A percentile compares a stretch with the other conserved stretches of the same genome.
phyloP scores from a whole-genome alignment of 2,113 vertebrate species.

The Psophia crepitans region DNA sequence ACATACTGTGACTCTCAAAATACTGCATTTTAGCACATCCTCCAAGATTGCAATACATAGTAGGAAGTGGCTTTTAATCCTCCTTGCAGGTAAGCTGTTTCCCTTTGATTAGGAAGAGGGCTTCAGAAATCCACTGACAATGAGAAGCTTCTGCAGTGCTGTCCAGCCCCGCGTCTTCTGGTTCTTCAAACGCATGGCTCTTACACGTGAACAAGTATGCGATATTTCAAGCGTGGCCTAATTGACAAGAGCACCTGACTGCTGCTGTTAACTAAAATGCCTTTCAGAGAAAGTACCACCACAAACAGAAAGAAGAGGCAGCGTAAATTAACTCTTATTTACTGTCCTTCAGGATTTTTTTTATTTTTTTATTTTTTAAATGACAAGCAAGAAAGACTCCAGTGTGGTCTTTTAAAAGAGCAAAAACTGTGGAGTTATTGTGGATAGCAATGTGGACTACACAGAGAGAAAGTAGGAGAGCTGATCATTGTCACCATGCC shows the following conservation, averaged over 20 bases:
- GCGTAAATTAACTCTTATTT: background rate
- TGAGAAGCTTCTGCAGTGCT: background rate
- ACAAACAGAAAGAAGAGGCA: background rate
- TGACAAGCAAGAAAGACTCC: background rate
- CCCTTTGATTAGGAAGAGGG: background rate
- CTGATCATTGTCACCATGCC: background rate
- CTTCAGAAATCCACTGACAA: background rate
- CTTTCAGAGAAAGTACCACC: background rate
- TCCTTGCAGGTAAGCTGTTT: background rate
- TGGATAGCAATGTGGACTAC: background rate
- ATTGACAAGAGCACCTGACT: background rate
- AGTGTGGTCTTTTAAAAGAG: background rate
- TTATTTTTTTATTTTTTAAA: background rate
- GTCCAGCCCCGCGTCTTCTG: background rate
- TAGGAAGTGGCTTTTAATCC: background rate
- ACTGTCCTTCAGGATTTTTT: background rate
- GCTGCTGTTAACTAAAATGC: constrained; percentile 29
- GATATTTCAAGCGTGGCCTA: background rate
- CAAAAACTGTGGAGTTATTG: background rate
- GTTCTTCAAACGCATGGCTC: background rate
- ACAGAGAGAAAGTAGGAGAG: background rate
- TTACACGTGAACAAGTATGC: background rate
- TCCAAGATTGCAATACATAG: background rate
- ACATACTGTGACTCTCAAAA: background rate
- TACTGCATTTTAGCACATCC: background rate